Conservation (phyloP, 1,140 invertebrate species). For the Lordiphosa collinella region DNA sequence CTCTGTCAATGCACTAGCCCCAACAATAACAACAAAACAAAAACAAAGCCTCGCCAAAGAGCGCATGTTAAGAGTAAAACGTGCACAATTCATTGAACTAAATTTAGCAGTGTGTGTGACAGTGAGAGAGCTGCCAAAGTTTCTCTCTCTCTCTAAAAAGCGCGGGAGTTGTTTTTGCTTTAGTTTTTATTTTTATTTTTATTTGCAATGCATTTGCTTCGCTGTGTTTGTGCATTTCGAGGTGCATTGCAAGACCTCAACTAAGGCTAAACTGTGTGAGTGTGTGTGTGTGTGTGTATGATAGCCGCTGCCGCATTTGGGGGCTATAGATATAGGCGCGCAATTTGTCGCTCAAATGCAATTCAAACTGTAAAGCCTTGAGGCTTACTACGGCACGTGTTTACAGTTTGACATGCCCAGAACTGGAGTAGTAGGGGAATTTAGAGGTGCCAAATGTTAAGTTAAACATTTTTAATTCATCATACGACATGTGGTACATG, state of each 20-base stretch:
- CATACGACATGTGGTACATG: no score
- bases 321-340: constrained; percentile 74
- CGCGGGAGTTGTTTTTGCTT: constrained; percentile 65
- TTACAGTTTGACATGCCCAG: constrained; percentile 35
- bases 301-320: constrained; percentile 62
- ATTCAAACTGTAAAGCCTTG: constrained; percentile 63
- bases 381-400: constrained; percentile 62
- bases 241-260: constrained; percentile 76
- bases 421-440: no score
- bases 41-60: constrained; percentile 48
- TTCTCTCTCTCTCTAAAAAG: constrained; percentile 39
- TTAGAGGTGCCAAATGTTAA: no score
- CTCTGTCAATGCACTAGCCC: constrained; percentile 52
- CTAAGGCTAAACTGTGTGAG: constrained; percentile 65
- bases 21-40: constrained; percentile 69
- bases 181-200: constrained; percentile 30
- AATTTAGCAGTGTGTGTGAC: constrained; percentile 47
- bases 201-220: constrained; percentile 36
- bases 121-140: neutral
- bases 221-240: constrained; percentile 65
- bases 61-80: constrained; percentile 20
- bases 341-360: constrained; percentile 41
- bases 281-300: constrained; percentile 25
- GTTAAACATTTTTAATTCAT: no score
- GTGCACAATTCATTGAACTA: constrained; percentile 67